A percentile compares a stretch with the other conserved stretches of the same genome.
These are phyloP conservation scores for Hyles lineata DNA, from an alignment of 2,888 invertebrate species.

Conservation along the genomic window DNA sequence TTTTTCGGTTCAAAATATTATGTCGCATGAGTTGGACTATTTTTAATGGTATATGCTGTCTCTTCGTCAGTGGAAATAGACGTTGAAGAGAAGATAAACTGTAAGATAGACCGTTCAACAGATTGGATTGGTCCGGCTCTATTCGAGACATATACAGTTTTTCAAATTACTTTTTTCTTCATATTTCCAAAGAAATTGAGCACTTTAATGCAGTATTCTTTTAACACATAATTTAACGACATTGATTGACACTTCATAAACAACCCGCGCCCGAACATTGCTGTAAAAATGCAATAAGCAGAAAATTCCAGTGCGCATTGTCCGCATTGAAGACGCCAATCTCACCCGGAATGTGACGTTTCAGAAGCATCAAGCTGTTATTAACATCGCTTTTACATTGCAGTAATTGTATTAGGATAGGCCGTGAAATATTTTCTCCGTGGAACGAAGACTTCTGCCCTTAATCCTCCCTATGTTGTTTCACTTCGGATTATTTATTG, in stretches of 20 bases:
- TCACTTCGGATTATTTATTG: slow-evolving; percentile 38
- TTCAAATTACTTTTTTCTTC: too few relatives aligned
- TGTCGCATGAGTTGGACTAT: too few relatives aligned
- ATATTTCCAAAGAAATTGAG: too few relatives aligned
- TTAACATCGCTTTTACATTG: slow-evolving; percentile 59
- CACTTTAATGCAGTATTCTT: too few relatives aligned
- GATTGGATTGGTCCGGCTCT: too few relatives aligned
- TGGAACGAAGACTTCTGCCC: slow-evolving; percentile 58
- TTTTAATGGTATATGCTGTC: too few relatives aligned
- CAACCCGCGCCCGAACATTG: background rate
- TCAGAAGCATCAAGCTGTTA: slow-evolving; percentile 50
- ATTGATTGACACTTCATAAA: background rate
- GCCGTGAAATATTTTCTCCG: slow-evolving; percentile 65
- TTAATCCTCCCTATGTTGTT: slow-evolving; percentile 53
- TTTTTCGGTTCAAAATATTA: too few relatives aligned
- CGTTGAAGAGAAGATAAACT: too few relatives aligned
- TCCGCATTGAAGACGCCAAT: slow-evolving; percentile 56
- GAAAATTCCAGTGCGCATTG: slow-evolving; percentile 39
- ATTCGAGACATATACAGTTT: too few relatives aligned
- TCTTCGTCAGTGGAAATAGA: too few relatives aligned
- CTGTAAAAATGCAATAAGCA: slow-evolving; percentile 42
- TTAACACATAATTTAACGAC: background rate
- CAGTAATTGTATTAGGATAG: slow-evolving; percentile 70
- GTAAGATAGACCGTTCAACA: too few relatives aligned
- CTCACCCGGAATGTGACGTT: slow-evolving; percentile 58